Evolutionary conservation across 2,113 vertebrate genomes (phyloP), one percentile per base, ranked within the genome.

Genomic region (Muscicapa adusta): DNA sequence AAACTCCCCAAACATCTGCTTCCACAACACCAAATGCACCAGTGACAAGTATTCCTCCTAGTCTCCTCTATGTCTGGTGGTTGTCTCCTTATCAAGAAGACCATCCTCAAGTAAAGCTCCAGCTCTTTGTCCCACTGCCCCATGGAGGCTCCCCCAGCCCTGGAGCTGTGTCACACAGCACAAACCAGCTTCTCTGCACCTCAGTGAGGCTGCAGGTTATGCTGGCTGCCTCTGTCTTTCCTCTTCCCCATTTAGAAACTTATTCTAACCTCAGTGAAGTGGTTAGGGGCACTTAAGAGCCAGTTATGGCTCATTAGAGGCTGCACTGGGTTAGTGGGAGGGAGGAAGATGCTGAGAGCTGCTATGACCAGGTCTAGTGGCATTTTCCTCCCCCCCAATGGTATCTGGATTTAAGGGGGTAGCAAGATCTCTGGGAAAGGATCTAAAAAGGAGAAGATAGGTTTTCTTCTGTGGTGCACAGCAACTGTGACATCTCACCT

Each of bases 271-370:
- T 90, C 88, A 77, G 19, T 63, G 61, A 92, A 93, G 61, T 92
- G 72, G 72, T 90, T 84, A 65, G 68, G 68, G 63, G 36, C 48
- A 76, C 96, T 96, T 91, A 73, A 86, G 68, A 83, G 43, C n/a
- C 78, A 94, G 82, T 73, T 91, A 85, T 28, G 67, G 60, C 72
- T 88, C 91, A 88, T 90, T 95, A 96, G 75, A 88, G 34, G n/a
- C 76, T 67, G 63, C 0, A 0, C 36, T 47, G 57, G 6, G 23
- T 60, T 89, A 48, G 53, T 26, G 6, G 67, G 71, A 79, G 43
- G 5, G 8, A 76, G 18, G 60, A 88, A 85, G 91, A 60, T 9
- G 36, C n/a, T 1, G 12, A 56, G 72, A 75, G 63, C 23, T 62
- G 14, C 60, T 63, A 8, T 15, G 12, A 25, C 43, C 51, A 80